Conservation (phyloP, 2,113 vertebrate genomes). For the Phylloscopus whistleri region DNA sequence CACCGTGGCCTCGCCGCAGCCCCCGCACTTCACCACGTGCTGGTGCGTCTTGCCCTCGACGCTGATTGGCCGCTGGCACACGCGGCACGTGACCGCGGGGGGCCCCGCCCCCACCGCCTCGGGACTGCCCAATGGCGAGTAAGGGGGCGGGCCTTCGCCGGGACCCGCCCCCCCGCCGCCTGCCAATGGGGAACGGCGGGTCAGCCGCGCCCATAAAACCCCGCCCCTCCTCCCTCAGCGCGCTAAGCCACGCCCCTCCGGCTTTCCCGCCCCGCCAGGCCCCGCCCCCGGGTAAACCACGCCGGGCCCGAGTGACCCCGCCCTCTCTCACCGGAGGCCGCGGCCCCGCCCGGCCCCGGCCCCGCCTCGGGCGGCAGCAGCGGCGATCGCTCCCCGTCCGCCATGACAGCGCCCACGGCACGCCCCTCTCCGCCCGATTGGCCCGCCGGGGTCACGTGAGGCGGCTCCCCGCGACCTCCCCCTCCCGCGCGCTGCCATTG, state of each 20-base stretch:
- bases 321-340: neutral
- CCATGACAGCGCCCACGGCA: neutral
- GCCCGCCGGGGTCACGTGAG: neutral
- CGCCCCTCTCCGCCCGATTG: neutral
- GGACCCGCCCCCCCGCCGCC: neutral
- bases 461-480: too few species aligned
- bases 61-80: neutral
- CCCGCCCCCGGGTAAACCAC: fast-evolving
- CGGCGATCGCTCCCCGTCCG: neutral
- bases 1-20: neutral
- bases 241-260: neutral
- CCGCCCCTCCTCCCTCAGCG: neutral
- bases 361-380: neutral
- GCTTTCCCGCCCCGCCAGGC: too few species aligned
- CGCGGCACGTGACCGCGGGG: neutral
- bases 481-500: neutral
- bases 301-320: too few species aligned
- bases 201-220: too few species aligned
- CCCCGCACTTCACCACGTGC: neutral
- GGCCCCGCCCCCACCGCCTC: neutral
- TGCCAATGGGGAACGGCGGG: neutral
- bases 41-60: neutral
- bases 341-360: neutral
- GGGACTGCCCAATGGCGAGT: neutral
- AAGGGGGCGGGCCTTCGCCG: neutral